Evolutionary conservation across 1,140 invertebrate genomes (phyloP).

Genomic region (Idris sp.): DNA sequence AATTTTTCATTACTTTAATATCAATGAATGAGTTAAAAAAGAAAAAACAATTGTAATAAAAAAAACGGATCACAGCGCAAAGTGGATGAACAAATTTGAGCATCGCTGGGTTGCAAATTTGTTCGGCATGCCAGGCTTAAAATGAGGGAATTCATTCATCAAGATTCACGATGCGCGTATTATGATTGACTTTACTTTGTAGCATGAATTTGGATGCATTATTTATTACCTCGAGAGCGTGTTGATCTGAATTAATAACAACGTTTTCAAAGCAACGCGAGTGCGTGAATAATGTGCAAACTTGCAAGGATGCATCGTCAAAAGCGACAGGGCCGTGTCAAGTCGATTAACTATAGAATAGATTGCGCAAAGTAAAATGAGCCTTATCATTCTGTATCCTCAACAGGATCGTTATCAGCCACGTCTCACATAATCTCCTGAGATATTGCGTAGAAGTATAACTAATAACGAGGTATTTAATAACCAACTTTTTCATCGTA

Average conservation of each 20-base stretch:
- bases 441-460: constrained; percentile 49
- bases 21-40: too few relatives aligned
- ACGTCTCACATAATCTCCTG: constrained; percentile 51
- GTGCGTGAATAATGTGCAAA: constrained; percentile 56
- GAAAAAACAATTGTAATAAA: too few relatives aligned
- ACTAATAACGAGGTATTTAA: constrained; percentile 60
- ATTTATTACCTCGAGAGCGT: constrained; percentile 44
- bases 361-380: constrained; percentile 57
- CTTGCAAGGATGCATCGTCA: constrained; percentile 46
- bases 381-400: constrained; percentile 56
- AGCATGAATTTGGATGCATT: constrained; percentile 36
- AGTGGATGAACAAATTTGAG: too few relatives aligned
- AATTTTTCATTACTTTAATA: too few relatives aligned
- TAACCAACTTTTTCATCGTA: constrained; percentile 57
- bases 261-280: constrained; percentile 47
- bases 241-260: constrained; percentile 53
- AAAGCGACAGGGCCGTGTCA: constrained; percentile 36
- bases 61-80: too few relatives aligned
- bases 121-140: too few relatives aligned
- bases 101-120: too few relatives aligned
- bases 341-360: constrained; percentile 59
- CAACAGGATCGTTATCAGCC: constrained; percentile 61
- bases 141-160: constrained; percentile 38
- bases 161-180: constrained; percentile 29
- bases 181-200: constrained; percentile 46